phyloP scores from a whole-genome alignment of 2,888 invertebrate species.

The Ernsta delagoae region DNA sequence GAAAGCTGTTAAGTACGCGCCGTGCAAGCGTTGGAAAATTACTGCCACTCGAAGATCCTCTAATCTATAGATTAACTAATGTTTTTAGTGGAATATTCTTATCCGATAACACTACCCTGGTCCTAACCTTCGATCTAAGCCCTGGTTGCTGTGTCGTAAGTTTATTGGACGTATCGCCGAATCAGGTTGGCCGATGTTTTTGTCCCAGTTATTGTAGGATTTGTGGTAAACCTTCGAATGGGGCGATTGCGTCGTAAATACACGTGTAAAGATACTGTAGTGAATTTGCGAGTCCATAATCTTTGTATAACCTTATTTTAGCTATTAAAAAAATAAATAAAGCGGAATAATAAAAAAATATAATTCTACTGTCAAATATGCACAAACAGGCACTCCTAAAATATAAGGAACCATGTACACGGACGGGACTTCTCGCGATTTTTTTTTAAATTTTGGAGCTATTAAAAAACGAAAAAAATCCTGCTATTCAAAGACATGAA shows the following conservation, averaged over 20 bases:
- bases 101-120: conserved; percentile 39
- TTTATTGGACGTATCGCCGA: conserved; percentile 13
- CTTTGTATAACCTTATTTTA: no score
- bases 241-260: background rate
- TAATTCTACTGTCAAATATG: no score
- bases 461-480: no score
- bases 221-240: background rate
- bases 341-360: no score
- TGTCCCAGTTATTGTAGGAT: background rate
- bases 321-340: no score
- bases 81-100: conserved; percentile 71
- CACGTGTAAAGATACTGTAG: background rate
- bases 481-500: no score
- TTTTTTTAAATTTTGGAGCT: no score
- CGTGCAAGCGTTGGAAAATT: conserved; percentile 26
- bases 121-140: conserved; percentile 32
- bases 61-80: conserved; percentile 66
- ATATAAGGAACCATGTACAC: no score
- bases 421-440: no score
- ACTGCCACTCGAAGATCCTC: conserved; percentile 40
- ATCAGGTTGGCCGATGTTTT: background rate
- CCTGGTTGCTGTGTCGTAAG: conserved; percentile 1
- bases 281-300: no score
- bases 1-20: conserved; percentile 28
- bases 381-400: no score